Evolutionary conservation across 2,113 vertebrate genomes (phyloP), one percentile per base, ranked within the genome.

Genomic region (Dicaeum eximium): DNA sequence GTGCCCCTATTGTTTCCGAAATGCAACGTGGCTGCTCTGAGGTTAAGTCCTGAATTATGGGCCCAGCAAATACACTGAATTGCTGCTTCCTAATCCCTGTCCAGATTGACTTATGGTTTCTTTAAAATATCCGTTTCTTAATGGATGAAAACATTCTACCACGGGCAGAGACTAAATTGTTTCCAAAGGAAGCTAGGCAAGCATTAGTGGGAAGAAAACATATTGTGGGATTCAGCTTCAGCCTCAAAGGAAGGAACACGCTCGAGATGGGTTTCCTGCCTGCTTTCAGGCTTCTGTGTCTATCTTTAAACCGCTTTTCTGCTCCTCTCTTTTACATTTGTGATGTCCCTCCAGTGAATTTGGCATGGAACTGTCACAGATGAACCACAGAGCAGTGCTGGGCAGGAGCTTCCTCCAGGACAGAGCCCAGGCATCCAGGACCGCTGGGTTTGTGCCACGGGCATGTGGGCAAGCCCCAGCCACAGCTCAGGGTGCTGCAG

Each of bases 101-200:
- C 92, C 86, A 93, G 92, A 94, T 84, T 80, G 95, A 97, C 96
- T 96, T 90, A 96, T 94, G 93, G 95, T 92, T 93, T 93, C 95
- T 97, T 97, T 96, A 96, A 95, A 96, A 96, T 97, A 94, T 94
- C 95, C 92, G 58, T 94, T 96, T 96, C 95, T 96, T 96, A 96
- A 97, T 96, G 96, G 94, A 92, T 81, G 69, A 95, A 97, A 96
- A 96, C 92, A 90, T 97, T 96, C 74, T 93, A 82, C 86, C 92
- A 84, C 31, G 90, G 88, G 92, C 96, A 96, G 96, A 81, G 92
- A 5, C 88, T 90, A 94, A 95, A 96, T 94, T 80, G 95, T 97
- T 95, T 97, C 96, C 96, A 96, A 96, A 96, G 97, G 96, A 97
- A 97, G 92, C 93, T 21, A 95, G 87, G 94, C 86, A 53, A 94